These are phyloP conservation scores for Ursus arctos DNA, from an alignment of 2,113 vertebrate species.

Conservation along the genomic window DNA sequence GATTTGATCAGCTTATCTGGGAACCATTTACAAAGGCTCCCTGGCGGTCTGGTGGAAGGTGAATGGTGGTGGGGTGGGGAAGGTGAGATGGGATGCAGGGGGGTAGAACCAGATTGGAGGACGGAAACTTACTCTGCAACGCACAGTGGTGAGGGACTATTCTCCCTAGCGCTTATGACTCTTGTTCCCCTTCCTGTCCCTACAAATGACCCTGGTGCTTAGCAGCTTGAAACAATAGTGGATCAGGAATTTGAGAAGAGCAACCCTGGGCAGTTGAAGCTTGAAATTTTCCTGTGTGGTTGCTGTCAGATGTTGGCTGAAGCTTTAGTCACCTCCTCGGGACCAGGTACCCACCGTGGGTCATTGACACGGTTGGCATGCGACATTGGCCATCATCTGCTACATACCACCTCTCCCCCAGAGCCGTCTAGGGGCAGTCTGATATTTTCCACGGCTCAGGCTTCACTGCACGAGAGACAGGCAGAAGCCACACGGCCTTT, in stretches of 20 bases:
- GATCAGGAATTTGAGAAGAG: not conserved
- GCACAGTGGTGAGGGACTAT: not conserved
- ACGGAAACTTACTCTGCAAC: not conserved
- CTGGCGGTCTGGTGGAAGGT: not conserved
- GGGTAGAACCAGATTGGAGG: not conserved
- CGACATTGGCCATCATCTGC: not conserved
- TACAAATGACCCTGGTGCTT: not conserved
- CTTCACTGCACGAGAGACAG: not conserved
- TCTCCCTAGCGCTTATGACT: not conserved
- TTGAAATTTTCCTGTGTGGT: not conserved
- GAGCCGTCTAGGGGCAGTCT: not conserved
- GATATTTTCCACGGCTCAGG: not conserved
- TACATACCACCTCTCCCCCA: not conserved
- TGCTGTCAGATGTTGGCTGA: not conserved
- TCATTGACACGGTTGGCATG: not conserved
- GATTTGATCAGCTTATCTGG: not conserved
- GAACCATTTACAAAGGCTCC: not conserved
- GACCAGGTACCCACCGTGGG: not conserved
- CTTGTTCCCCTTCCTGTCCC: not conserved
- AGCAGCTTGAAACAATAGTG: not conserved
- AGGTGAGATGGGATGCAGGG: not conserved
- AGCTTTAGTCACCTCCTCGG: not conserved
- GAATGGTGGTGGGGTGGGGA: not conserved
- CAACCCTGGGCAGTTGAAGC: not conserved
- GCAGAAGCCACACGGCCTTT: not conserved